phyloP scores from a whole-genome alignment of 2,888 invertebrate species.

The Hybos culiciformis region DNA sequence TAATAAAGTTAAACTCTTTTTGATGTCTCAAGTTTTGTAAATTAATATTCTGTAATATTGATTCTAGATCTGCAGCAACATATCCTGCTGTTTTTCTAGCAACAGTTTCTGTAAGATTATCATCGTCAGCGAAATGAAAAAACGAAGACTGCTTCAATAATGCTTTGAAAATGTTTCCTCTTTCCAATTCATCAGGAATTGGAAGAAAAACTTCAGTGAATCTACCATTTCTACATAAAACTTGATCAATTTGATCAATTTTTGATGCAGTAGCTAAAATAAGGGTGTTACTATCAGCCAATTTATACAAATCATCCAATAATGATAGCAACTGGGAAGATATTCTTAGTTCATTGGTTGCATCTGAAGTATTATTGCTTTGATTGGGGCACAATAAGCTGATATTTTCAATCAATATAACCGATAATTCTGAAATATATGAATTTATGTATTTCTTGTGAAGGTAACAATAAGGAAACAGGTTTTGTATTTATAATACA shows the following conservation, averaged over 20 bases:
- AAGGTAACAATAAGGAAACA: too few species aligned
- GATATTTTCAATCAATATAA: constrained; percentile 36
- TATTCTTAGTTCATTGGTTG: constrained; percentile 31
- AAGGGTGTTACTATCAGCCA: constrained; percentile 33
- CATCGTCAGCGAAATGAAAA: constrained; percentile 7
- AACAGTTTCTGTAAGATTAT: constrained; percentile 19
- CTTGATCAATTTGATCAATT: constrained; percentile 36
- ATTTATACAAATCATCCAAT: constrained; percentile 37
- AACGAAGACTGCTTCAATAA: constrained; percentile 19
- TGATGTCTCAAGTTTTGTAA: constrained; percentile 17
- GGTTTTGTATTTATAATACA: too few species aligned
- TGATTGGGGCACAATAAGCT: constrained; percentile 36
- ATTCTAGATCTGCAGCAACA: constrained; percentile 41
- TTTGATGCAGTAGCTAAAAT: constrained; percentile 42
- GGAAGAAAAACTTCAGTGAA: constrained; percentile 42
- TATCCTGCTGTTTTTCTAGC: constrained; percentile 43
- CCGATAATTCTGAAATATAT: constrained; percentile 23
- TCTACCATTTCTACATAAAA: constrained; percentile 40
- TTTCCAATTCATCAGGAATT: constrained; percentile 35
- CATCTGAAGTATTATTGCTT: constrained; percentile 17
- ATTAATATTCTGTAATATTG: constrained; percentile 34
- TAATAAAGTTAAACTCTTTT: not conserved
- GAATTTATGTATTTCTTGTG: not conserved
- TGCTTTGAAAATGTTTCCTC: constrained; percentile 32
- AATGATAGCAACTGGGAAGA: constrained; percentile 36